These are phyloP conservation scores for Varanus salvator DNA, from an alignment of 2,113 vertebrate species.

Conservation along the genomic window DNA sequence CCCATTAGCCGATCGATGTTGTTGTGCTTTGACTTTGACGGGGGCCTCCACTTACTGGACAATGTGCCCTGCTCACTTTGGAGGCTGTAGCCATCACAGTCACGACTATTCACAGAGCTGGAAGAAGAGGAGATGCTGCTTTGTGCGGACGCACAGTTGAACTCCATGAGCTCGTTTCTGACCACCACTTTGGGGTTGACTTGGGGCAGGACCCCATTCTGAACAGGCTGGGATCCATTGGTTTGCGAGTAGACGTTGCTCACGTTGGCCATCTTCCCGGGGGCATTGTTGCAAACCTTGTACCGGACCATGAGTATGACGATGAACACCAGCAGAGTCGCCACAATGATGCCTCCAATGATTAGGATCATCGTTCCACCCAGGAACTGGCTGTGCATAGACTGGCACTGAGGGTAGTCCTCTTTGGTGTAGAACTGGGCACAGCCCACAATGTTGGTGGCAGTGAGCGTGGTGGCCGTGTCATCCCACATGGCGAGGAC, in stretches of 20 bases:
- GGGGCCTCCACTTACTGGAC: constrained; percentile 87
- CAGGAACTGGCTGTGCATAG: constrained; percentile 92
- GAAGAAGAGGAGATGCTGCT: constrained; percentile 93
- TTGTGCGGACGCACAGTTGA: constrained; percentile 87
- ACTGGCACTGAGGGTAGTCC: constrained; percentile 93
- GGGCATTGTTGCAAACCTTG: constrained; percentile 86
- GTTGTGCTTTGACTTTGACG: constrained; percentile 84
- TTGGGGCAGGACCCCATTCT: constrained; percentile 80
- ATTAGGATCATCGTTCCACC: constrained; percentile 97
- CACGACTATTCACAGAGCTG: constrained; percentile 83
- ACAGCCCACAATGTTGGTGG: constrained; percentile 96
- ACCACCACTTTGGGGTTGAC: constrained; percentile 88
- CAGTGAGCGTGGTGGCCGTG: constrained; percentile 92
- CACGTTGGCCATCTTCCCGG: constrained; percentile 85
- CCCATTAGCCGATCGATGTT: constrained; percentile 94
- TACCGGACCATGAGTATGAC: constrained; percentile 97
- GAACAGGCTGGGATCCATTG: constrained; percentile 85
- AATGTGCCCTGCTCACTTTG: constrained; percentile 86
- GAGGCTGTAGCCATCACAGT: constrained; percentile 80
- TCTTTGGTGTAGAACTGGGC: constrained; percentile 93
- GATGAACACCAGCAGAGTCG: constrained; percentile 94
- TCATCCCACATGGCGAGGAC: constrained; percentile 98
- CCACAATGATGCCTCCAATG: constrained; percentile 95
- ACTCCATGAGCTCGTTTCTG: constrained; percentile 89
- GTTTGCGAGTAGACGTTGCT: constrained; percentile 94